Evolutionary conservation across 2,797 vertebrate genomes (phyloP), one percentile per base, ranked within the genome.

Genomic region (Neosalanx taihuensis): DNA sequence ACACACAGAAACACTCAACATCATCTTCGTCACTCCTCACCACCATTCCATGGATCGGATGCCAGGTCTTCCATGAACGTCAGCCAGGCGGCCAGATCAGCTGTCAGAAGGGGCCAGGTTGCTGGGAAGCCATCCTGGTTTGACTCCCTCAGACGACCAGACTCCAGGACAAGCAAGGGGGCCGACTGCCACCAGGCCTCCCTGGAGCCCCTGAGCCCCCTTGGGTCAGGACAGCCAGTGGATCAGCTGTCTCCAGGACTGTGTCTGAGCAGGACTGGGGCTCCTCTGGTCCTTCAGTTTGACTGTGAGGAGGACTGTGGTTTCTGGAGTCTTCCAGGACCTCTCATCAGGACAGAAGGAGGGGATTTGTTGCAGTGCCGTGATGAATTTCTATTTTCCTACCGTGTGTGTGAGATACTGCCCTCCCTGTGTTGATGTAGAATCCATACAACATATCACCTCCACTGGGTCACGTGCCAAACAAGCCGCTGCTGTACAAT

Each of bases 331-430:
- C 12, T 13, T 13, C 13, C 41, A 46, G 10, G 41, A 13, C 41
- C 41, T 12, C 41, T 10, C 41, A 46, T 46, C 41, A 46, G 41
- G 41, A 46, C 41, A 17, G 18, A 56, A 5, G 1, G 1, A n/a
- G 51, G 18, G 51, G 51, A 5, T 17, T 56, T n/a, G 51, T 56
- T 5, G 15, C 15, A 17, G 15, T 6, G 51, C 18, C 51, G 51
- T n/a, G 51, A 17, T 59, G 26, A 66, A 20, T 76, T 64, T 70
- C 18, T 72, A 10, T 65, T 63, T 26, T 49, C 71, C 74, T 26
- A 65, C 12, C 23, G 51, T 67, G 30, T 67, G 26, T 56, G 49
- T n/a, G 20, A 31, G 51, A 56, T 56, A 56, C 51, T 56, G 15
- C 51, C 18, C 41, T 46, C 41, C 41, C 41, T 46, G 12, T 46